Conservation (phyloP, 2,797 vertebrate species). For the Alfaro cultratus region DNA sequence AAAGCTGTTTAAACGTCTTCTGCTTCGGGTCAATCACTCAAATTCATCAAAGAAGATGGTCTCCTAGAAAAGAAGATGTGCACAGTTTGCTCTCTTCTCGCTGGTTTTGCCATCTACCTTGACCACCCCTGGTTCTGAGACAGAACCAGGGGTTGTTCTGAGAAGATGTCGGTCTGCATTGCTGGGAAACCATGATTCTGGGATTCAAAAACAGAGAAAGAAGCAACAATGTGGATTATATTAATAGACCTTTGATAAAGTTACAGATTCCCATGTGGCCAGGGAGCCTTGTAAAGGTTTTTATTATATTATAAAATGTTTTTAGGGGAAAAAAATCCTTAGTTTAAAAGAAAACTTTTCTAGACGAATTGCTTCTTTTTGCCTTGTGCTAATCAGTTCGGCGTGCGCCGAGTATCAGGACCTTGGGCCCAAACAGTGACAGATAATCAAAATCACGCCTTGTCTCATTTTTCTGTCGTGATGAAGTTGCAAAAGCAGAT, state of each 20-base stretch:
- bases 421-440: conserved; percentile 29
- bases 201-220: conserved; percentile 22
- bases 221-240: conserved; percentile 8
- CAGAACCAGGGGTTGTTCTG: conserved; percentile 43
- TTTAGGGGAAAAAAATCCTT: conserved; percentile 34
- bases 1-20: conserved; percentile 33
- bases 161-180: conserved; percentile 70
- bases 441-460: conserved; percentile 63
- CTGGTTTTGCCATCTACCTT: conserved; percentile 63
- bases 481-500: conserved; percentile 42
- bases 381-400: conserved; percentile 61
- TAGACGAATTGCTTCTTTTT: conserved; percentile 37
- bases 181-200: conserved; percentile 55
- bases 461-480: conserved; percentile 29
- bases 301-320: conserved; percentile 33
- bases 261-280: conserved; percentile 4
- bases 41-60: conserved; percentile 49
- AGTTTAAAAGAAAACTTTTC: conserved; percentile 55
- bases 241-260: conserved; percentile 27
- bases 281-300: conserved; percentile 8
- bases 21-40: conserved; percentile 34
- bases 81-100: conserved; percentile 31
- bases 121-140: too few species aligned
- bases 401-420: conserved; percentile 54
- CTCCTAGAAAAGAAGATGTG: conserved; percentile 47